Conservation (phyloP, 35 echinoderm and acorn worm species). For the Amphiura filiformis region DNA sequence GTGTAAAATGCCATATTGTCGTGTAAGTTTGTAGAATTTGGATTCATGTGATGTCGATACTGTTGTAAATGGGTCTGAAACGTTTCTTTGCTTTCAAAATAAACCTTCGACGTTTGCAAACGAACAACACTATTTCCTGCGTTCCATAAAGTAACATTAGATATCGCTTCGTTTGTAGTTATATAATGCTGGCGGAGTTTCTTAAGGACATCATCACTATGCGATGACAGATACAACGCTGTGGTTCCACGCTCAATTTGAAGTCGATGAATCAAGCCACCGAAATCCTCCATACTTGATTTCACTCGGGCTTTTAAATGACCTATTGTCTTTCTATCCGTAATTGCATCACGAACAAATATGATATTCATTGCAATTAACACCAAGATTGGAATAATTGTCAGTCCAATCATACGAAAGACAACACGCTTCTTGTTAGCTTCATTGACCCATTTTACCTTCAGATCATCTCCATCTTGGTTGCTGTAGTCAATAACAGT, state of each 20-base stretch:
- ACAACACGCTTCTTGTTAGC: neutral
- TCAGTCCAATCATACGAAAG: neutral
- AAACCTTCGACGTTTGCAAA: neutral
- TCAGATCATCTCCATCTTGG: too few species aligned
- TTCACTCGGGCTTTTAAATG: neutral
- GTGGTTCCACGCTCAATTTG: constrained; percentile 60
- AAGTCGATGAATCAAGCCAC: constrained; percentile 35
- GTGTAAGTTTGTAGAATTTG: neutral
- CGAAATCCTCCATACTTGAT: constrained; percentile 39
- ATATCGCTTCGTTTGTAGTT: constrained; percentile 21
- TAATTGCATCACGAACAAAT: neutral
- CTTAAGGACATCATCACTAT: neutral
- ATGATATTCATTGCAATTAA: neutral
- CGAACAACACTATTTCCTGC: neutral
- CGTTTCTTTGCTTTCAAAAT: constrained; percentile 33
- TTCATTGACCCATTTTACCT: too few species aligned
- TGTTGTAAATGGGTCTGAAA: constrained; percentile 12
- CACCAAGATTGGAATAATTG: neutral
- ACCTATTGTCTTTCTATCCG: neutral
- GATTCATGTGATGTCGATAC: constrained; percentile 13
- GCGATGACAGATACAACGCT: constrained; percentile 30
- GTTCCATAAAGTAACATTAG: constrained; percentile 18
- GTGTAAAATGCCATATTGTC: constrained; percentile 25
- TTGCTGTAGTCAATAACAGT: too few species aligned
- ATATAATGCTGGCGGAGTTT: constrained; percentile 21